phyloP scores from a whole-genome alignment of 2,797 vertebrate genomes.

The Platyrinchus mystaceus region DNA sequence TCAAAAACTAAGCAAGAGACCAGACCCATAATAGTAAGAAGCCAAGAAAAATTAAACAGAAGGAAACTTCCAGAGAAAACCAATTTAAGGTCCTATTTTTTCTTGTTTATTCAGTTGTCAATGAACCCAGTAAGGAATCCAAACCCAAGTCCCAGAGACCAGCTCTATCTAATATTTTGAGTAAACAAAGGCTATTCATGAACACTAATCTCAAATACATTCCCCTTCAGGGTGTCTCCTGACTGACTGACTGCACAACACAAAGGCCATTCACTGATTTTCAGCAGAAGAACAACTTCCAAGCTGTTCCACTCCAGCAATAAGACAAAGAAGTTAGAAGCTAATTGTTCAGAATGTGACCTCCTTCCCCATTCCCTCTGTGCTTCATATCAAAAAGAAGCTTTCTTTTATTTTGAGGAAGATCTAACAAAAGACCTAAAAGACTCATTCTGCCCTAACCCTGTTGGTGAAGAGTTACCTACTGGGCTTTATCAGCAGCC shows the following conservation, averaged over 20 bases:
- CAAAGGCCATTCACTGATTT: background rate
- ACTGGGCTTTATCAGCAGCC: constrained; percentile 49
- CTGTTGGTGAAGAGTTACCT: background rate
- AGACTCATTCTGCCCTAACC: background rate
- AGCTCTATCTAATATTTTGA: background rate
- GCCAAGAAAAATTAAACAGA: background rate
- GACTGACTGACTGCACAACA: background rate
- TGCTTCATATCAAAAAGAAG: background rate
- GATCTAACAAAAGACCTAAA: background rate
- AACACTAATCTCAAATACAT: background rate
- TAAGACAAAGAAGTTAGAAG: background rate
- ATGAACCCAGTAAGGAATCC: background rate
- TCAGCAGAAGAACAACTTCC: background rate
- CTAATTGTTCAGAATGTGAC: background rate
- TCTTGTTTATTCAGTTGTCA: background rate
- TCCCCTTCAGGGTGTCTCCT: background rate
- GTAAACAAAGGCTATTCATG: background rate
- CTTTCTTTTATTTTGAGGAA: background rate
- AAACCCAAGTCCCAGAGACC: background rate
- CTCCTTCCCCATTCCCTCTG: background rate
- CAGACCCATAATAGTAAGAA: background rate
- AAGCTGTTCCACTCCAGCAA: background rate
- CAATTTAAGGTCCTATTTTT: background rate
- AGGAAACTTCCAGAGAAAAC: background rate
- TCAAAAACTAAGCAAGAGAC: background rate